phyloP scores from a whole-genome alignment of 2,797 vertebrate species.

The Diglossa cyanea region DNA sequence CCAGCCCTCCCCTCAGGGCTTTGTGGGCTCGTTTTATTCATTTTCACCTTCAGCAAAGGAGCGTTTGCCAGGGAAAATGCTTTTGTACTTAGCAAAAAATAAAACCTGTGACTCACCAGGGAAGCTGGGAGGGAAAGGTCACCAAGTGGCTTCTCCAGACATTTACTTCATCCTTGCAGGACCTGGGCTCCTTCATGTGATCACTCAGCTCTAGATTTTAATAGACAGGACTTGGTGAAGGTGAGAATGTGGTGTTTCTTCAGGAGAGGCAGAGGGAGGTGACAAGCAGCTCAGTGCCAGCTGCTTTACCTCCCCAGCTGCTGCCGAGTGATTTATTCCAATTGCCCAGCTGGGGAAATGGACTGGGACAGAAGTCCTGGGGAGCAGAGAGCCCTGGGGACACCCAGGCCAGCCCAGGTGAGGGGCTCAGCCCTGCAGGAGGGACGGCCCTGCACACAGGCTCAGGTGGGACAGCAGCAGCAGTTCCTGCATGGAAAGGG shows the following conservation, averaged over 20 bases:
- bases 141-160: background rate
- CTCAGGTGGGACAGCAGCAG: too few species aligned
- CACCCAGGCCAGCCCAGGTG: background rate
- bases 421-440: background rate
- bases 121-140: conserved; percentile 30
- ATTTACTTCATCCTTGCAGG: background rate
- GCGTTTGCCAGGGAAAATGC: conserved; percentile 10
- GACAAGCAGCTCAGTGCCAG: background rate
- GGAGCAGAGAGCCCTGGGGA: rapidly evolving
- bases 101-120: conserved; percentile 34
- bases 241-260: background rate
- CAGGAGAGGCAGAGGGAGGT: background rate
- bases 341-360: background rate
- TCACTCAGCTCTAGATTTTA: background rate
- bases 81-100: conserved; percentile 47
- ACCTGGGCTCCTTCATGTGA: background rate
- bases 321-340: background rate
- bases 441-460: too few species aligned
- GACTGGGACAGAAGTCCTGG: rapidly evolving
- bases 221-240: background rate
- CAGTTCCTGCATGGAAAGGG: too few species aligned
- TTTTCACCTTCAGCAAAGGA: conserved; percentile 46
- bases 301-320: background rate
- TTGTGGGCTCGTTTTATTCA: conserved; percentile 21
- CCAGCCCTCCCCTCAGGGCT: background rate